phyloP scores from a whole-genome alignment of 2,113 vertebrate genomes.

The Ancistrus triradiatus region DNA sequence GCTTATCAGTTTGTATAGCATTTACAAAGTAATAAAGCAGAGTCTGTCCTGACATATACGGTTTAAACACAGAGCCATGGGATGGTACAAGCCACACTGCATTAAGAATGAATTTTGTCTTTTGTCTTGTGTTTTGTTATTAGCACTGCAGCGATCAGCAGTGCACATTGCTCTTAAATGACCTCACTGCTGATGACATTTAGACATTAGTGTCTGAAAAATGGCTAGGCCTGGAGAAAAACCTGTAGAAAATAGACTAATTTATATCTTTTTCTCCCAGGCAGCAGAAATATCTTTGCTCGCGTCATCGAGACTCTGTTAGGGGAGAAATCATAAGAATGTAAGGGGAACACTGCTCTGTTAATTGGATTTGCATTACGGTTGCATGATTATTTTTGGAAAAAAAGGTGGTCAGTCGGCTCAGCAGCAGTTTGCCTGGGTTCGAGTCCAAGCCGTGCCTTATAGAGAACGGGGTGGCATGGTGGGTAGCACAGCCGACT shows the following conservation, averaged over 20 bases:
- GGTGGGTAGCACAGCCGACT: too few species aligned
- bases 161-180: neutral
- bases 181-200: neutral
- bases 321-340: neutral
- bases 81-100: neutral
- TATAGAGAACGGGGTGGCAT: too few species aligned
- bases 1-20: too few species aligned
- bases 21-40: neutral
- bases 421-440: too few species aligned
- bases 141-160: too few species aligned
- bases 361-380: neutral
- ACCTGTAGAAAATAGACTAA: neutral
- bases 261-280: neutral
- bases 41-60: neutral
- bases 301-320: neutral
- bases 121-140: neutral
- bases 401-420: too few species aligned
- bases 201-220: neutral
- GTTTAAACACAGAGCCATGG: neutral
- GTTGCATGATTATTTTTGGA: too few species aligned
- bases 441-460: too few species aligned
- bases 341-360: neutral
- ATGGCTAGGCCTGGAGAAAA: neutral
- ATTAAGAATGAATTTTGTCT: conserved; percentile 1
- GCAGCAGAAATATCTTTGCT: neutral